A percentile compares a stretch with the other conserved stretches of the same genome.
phyloP scores from a whole-genome alignment of 2,888 invertebrate genomes.

The Blera fallax region DNA sequence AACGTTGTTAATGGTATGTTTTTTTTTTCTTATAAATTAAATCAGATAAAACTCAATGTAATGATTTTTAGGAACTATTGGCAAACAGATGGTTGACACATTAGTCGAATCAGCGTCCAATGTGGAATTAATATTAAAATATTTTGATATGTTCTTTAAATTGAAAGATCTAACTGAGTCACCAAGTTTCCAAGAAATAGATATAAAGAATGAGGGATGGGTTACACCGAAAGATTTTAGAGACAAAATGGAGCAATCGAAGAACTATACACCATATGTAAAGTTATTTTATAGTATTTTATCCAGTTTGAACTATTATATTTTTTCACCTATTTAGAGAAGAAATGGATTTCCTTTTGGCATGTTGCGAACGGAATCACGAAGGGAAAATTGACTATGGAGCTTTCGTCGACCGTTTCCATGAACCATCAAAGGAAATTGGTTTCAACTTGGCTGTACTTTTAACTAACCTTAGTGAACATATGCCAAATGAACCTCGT shows the following conservation, averaged over 20 bases:
- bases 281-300: not conserved
- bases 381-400: constrained; percentile 99
- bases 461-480: constrained; percentile 98
- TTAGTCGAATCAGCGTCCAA: constrained; percentile 98
- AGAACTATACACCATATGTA: constrained; percentile 96
- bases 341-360: constrained; percentile 98
- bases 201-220: constrained; percentile 98
- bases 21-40: not conserved
- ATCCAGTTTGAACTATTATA: not conserved
- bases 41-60: not conserved
- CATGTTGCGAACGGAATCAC: constrained; percentile 99
- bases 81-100: constrained; percentile 99
- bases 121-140: constrained; percentile 98
- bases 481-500: constrained; percentile 99
- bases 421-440: constrained; percentile 99
- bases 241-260: constrained; percentile 99
- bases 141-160: constrained; percentile 99
- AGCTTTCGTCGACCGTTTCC: constrained; percentile 99
- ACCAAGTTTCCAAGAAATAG: constrained; percentile 96
- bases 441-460: constrained; percentile 99
- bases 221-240: constrained; percentile 99
- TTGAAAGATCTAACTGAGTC: constrained; percentile 96
- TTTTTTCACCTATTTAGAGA: constrained; percentile 85
- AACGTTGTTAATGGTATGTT: constrained; percentile 94
- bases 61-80: constrained; percentile 91